These are phyloP conservation scores for Triplophysa dalaica DNA, from an alignment of 2,113 vertebrate species.

Conservation along the genomic window DNA sequence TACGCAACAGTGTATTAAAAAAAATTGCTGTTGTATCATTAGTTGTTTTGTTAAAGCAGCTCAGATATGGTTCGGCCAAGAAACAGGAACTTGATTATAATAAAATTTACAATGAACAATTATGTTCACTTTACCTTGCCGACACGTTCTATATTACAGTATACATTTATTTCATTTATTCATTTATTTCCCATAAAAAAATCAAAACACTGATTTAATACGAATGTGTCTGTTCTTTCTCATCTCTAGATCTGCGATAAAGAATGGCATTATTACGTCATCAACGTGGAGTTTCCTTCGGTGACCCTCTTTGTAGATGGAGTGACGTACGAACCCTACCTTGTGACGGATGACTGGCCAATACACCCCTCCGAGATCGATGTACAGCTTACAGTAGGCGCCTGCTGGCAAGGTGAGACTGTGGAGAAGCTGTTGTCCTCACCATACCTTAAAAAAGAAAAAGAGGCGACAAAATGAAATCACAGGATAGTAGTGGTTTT, in stretches of 20 bases:
- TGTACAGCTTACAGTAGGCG: slow-evolving; percentile 92
- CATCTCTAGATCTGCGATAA: slow-evolving; percentile 91
- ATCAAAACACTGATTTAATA: no score
- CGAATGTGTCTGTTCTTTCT: slow-evolving; percentile 22
- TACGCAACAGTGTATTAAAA: no score
- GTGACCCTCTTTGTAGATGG: slow-evolving; percentile 94
- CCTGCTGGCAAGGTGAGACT: slow-evolving; percentile 96
- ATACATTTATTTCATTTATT: no score
- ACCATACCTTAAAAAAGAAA: background rate
- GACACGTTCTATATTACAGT: no score
- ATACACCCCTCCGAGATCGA: slow-evolving; percentile 92
- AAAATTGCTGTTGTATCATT: no score
- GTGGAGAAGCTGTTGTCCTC: background rate
- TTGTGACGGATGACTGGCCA: slow-evolving; percentile 97
- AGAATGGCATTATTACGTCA: slow-evolving; percentile 97
- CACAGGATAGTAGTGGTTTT: background rate
- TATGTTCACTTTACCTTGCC: no score
- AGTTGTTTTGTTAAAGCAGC: background rate
- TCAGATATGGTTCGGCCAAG: background rate
- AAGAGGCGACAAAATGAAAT: background rate
- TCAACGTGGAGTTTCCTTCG: slow-evolving; percentile 92
- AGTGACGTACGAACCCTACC: slow-evolving; percentile 91
- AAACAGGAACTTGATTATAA: background rate
- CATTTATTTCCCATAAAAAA: no score
- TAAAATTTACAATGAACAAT: no score